A percentile compares a stretch with the other conserved stretches of the same genome.
Conservation (phyloP, 2,113 vertebrate species). For the Girardinichthys multiradiatus region DNA sequence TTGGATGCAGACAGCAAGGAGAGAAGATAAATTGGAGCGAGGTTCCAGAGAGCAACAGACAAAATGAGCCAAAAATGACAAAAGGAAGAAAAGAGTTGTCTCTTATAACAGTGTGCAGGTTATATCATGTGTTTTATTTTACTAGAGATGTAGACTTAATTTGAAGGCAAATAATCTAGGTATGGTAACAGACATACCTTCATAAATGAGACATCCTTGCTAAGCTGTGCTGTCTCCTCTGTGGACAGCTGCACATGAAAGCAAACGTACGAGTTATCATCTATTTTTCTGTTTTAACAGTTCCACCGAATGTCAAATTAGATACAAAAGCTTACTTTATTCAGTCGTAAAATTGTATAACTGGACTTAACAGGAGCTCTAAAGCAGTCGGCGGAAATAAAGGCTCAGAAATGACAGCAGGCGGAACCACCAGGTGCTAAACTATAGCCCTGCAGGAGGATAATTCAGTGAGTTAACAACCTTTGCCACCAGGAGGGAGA, state of each 20-base stretch:
- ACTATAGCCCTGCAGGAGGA: too few species aligned
- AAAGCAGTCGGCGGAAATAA: not conserved
- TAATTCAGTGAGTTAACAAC: constrained; percentile 66
- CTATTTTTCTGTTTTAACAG: not conserved
- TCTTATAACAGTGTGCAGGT: too few species aligned
- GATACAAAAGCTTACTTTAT: constrained; percentile 1
- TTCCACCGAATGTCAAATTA: constrained; percentile 20
- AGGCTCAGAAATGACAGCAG: too few species aligned
- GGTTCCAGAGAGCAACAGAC: not conserved
- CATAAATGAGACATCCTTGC: constrained; percentile 89
- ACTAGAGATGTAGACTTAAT: not conserved
- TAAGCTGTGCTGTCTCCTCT: constrained; percentile 88
- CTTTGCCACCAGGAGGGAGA: constrained; percentile 93
- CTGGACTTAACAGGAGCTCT: not conserved
- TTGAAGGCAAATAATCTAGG: not conserved
- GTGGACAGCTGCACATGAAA: constrained; percentile 85
- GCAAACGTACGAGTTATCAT: constrained; percentile 2
- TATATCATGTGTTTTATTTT: too few species aligned
- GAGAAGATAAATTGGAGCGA: not conserved
- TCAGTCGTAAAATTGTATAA: not conserved
- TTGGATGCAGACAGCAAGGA: constrained; percentile 10
- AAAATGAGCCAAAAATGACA: not conserved
- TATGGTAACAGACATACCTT: constrained; percentile 82
- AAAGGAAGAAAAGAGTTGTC: not conserved
- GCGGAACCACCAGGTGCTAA: too few species aligned